Evolutionary conservation across 2,797 vertebrate species (phyloP), one percentile per base, ranked within the genome.

Genomic region (Apogon talboti): DNA sequence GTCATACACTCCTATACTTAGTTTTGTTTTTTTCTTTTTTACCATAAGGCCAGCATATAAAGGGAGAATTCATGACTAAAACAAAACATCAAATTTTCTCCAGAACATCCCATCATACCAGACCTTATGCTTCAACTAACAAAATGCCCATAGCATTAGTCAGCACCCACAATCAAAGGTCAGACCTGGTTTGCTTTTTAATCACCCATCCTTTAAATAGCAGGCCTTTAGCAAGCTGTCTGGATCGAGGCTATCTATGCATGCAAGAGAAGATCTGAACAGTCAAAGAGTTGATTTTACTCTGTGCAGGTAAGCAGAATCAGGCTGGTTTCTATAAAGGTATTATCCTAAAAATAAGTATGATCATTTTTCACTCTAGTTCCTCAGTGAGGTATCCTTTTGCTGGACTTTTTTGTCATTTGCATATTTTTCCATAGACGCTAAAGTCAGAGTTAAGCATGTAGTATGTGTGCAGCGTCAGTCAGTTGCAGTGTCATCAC

Each of bases 201-300:
- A 90, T 90, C 87, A 90, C 68, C 76, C 86, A 85, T 86, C 86
- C 87, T 91, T 87, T 87, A 90, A 91, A 91, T 91, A 89, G 87
- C 78, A 84, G 74, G 61, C 79, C 71, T 30, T 38, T 71, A 79
- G 72, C 33, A 1, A 70, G 71, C 81, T 71, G 72, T 83, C 83
- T 87, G 82, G 69, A 80, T 86, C 40, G 4, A 72, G 67, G 60
- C 65, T 83, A 70, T 83, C 72, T 72, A 74, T 78, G 71, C 60
- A 21, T 81, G 76, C 70, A 81, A 74, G 70, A 56, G 64, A 78
- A 57, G 48, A 76, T 71, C 33, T 35, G 33, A 35, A 72, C 74
- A 81, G 62, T 75, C 78, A 62, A 65, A 58, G 75, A 80, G 71
- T 65, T 44, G 50, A 68, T 75, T n/a, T 56, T 50, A 49, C 37